Conservation (phyloP, 2,888 invertebrate species). For the Panzeria rudis region DNA sequence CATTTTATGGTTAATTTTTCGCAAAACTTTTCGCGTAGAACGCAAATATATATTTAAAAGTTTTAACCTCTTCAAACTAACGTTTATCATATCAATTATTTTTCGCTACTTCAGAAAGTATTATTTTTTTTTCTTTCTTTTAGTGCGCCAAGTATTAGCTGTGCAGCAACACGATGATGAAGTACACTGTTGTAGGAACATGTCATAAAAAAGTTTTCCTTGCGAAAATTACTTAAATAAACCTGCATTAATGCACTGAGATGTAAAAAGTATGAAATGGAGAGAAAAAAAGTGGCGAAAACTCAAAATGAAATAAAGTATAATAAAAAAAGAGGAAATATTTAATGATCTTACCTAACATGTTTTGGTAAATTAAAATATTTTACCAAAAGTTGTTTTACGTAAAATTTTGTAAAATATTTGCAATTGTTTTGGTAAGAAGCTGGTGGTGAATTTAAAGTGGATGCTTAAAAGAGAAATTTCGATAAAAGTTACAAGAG, state of each 20-base stretch:
- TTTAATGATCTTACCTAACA: constrained; percentile 50
- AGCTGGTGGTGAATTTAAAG: background rate
- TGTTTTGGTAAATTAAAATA: constrained; percentile 65
- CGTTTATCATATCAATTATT: constrained; percentile 69
- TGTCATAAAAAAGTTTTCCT: constrained; percentile 51
- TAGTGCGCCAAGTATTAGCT: background rate
- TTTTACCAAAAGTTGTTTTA: constrained; percentile 58
- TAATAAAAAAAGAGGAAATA: constrained; percentile 24
- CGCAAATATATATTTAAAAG: constrained; percentile 61
- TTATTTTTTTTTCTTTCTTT: background rate
- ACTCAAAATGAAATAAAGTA: constrained; percentile 14
- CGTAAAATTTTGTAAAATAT: constrained; percentile 8
- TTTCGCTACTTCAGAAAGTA: constrained; percentile 28
- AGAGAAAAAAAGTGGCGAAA: background rate
- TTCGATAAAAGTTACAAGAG: too few relatives aligned
- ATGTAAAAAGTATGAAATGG: constrained; percentile 40
- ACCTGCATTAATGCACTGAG: constrained; percentile 63
- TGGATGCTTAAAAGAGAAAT: too few relatives aligned
- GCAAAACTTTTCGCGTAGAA: constrained; percentile 50
- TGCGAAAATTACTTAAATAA: constrained; percentile 68
- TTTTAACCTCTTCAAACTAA: constrained; percentile 67
- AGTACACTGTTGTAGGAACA: constrained; percentile 6
- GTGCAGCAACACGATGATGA: constrained; percentile 10
- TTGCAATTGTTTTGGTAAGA: constrained; percentile 9
- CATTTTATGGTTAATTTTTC: constrained; percentile 54